phyloP scores from a whole-genome alignment of 2,888 invertebrate genomes.

The Apoda limacodes region DNA sequence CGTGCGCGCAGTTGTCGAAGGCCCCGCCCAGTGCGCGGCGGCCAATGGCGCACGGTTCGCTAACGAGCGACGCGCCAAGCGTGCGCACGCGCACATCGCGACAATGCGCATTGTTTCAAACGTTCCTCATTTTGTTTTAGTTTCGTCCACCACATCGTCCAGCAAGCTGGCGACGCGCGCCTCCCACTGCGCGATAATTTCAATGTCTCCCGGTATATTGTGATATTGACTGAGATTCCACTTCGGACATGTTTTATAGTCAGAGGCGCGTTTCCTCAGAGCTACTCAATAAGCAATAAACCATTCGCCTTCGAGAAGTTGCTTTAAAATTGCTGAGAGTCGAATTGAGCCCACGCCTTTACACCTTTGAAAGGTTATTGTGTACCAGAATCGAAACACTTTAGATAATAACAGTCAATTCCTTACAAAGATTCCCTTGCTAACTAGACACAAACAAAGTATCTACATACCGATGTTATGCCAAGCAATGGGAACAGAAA shows the following conservation, averaged over 20 bases:
- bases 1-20: slow-evolving; percentile 64
- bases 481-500: too few species aligned
- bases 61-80: slow-evolving; percentile 37
- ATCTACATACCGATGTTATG: too few species aligned
- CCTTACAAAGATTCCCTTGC: slow-evolving; percentile 21
- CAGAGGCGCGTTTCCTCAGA: slow-evolving; percentile 60
- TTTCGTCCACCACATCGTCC: slow-evolving; percentile 40
- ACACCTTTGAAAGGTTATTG: slow-evolving; percentile 68
- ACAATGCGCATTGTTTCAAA: slow-evolving; percentile 65
- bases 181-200: slow-evolving; percentile 66
- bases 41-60: slow-evolving; percentile 47
- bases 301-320: slow-evolving; percentile 65
- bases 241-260: slow-evolving; percentile 56
- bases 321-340: slow-evolving; percentile 56
- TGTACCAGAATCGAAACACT: slow-evolving; percentile 44
- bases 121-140: slow-evolving; percentile 59
- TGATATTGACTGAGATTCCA: slow-evolving; percentile 66
- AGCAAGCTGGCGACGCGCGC: slow-evolving; percentile 32
- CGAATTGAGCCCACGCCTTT: slow-evolving; percentile 57
- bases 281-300: slow-evolving; percentile 69
- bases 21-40: slow-evolving; percentile 50
- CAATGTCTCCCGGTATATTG: slow-evolving; percentile 61
- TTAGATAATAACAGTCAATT: slow-evolving; percentile 1
- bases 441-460: too few species aligned
- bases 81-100: slow-evolving; percentile 39